These are phyloP conservation scores for Lasioglossum lativentre DNA, from an alignment of 2,888 invertebrate species.

Conservation along the genomic window DNA sequence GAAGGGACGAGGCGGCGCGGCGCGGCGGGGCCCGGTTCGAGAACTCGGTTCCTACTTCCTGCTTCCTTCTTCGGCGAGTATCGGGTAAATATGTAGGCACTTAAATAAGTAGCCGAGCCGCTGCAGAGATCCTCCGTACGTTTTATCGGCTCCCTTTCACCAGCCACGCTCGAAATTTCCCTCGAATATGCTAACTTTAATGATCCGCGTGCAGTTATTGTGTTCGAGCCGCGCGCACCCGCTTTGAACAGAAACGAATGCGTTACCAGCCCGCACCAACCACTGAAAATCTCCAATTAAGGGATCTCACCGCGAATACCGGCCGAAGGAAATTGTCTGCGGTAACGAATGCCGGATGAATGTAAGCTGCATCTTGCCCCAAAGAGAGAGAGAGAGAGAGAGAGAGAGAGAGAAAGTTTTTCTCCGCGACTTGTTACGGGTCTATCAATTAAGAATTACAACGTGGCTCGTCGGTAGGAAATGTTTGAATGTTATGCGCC, in stretches of 20 bases:
- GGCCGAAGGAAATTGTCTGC: conserved; percentile 25
- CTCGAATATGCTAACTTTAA: conserved; percentile 36
- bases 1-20: conserved; percentile 15
- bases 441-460: not conserved
- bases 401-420: not conserved
- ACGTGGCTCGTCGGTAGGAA: not conserved
- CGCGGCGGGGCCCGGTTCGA: conserved; percentile 31
- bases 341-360: conserved; percentile 33
- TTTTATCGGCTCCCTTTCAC: not conserved
- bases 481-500: not conserved
- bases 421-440: not conserved
- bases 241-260: conserved; percentile 7
- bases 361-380: not conserved
- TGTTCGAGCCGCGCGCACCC: conserved; percentile 9
- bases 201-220: conserved; percentile 48
- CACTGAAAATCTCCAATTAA: conserved; percentile 51
- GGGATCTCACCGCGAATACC: conserved; percentile 18
- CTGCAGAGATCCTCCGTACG: not conserved
- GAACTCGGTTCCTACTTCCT: not conserved
- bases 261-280: conserved; percentile 10
- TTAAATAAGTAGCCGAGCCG: conserved; percentile 5
- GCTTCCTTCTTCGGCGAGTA: conserved; percentile 21
- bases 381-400: not conserved
- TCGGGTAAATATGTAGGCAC: conserved; percentile 57
- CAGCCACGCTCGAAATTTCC: conserved; percentile 20